Conservation (phyloP, 2,888 invertebrate species). For the Leptinotarsa rubiginosa region DNA sequence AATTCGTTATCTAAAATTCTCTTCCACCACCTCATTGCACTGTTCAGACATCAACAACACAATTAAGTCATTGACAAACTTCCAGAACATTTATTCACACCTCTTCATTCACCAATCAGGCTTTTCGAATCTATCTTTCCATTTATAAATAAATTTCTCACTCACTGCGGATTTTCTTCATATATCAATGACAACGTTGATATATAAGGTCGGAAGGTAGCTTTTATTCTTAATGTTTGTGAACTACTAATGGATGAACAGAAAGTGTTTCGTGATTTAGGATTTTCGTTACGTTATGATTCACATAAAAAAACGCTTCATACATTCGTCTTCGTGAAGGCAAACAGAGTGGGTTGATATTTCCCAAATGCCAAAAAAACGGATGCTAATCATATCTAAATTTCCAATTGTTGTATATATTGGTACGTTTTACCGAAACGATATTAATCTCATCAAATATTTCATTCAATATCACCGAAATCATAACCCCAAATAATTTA, state of each 20-base stretch:
- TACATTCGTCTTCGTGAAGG: too few species aligned
- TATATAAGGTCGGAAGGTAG: background rate
- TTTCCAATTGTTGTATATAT: too few species aligned
- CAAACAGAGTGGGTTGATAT: too few species aligned
- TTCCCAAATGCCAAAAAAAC: too few species aligned
- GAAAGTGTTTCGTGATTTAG: background rate
- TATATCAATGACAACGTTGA: slow-evolving; percentile 1
- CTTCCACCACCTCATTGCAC: too few species aligned
- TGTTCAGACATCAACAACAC: background rate
- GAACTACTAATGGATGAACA: background rate
- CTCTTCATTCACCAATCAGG: background rate
- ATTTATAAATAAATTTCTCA: background rate
- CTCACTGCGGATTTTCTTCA: background rate
- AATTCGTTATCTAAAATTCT: too few species aligned
- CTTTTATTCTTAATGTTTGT: background rate
- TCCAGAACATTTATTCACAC: background rate
- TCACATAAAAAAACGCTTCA: background rate
- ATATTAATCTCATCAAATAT: too few species aligned
- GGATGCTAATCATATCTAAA: too few species aligned
- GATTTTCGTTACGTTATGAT: background rate
- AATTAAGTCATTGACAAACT: background rate
- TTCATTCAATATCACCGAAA: too few species aligned
- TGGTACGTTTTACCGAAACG: too few species aligned
- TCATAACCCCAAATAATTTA: too few species aligned
- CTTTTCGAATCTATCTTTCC: background rate